phyloP scores from a whole-genome alignment of 2,888 invertebrate genomes.

The Lochmaea capreae region DNA sequence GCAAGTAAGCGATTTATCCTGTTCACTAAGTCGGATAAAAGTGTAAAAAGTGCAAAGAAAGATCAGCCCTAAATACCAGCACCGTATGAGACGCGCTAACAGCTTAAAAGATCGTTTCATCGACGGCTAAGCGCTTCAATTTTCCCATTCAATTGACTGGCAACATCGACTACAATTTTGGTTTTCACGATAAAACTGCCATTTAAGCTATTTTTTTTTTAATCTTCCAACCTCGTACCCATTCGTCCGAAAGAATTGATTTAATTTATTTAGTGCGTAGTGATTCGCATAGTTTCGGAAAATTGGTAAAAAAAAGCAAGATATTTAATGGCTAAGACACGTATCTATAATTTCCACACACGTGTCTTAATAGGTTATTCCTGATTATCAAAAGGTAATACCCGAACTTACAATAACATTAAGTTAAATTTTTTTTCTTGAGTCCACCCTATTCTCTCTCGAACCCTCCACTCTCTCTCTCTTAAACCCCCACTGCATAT shows the following conservation, averaged over 20 bases:
- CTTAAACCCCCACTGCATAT: too few species aligned
- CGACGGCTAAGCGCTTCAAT: conserved; percentile 58
- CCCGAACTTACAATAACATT: too few species aligned
- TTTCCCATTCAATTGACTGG: conserved; percentile 62
- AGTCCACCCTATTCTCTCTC: too few species aligned
- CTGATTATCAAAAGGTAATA: too few species aligned
- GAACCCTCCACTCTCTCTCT: too few species aligned
- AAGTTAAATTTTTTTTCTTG: too few species aligned
- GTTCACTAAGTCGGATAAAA: conserved; percentile 43
- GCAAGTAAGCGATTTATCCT: conserved; percentile 39
- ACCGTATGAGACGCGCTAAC: conserved; percentile 55
- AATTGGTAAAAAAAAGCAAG: too few species aligned
- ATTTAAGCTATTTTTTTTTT: conserved; percentile 49
- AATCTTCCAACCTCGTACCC: conserved; percentile 9
- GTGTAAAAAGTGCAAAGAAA: conserved; percentile 38
- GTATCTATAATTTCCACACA: too few species aligned
- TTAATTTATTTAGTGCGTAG: conserved; percentile 41
- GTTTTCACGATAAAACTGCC: conserved; percentile 58
- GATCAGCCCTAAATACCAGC: conserved; percentile 43
- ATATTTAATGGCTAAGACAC: too few species aligned
- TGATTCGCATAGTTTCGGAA: too few species aligned
- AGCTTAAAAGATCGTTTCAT: conserved; percentile 60
- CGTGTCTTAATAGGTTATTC: too few species aligned
- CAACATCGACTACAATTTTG: conserved; percentile 58
- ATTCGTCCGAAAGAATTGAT: conserved; percentile 23